These are phyloP conservation scores for Sweltsa coloradensis DNA, from an alignment of 1,140 invertebrate genomes.

Conservation along the genomic window DNA sequence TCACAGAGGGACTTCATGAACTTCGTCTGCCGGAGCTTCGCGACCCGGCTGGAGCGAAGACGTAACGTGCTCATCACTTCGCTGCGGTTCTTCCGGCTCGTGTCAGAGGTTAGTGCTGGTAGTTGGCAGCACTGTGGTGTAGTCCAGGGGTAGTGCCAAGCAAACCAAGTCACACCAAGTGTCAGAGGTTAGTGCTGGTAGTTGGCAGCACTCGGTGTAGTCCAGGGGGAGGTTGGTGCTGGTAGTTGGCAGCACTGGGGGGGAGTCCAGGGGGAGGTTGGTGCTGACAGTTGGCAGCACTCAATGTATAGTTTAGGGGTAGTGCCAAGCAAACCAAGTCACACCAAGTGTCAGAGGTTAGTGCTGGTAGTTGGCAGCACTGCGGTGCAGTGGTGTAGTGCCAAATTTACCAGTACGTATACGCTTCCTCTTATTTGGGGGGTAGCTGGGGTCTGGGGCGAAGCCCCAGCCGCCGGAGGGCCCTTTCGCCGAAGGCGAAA, in stretches of 20 bases:
- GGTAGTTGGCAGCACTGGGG: too few species aligned
- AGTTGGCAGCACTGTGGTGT: too few species aligned
- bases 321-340: neutral
- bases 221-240: slow-evolving; percentile 37
- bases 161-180: slow-evolving; percentile 26
- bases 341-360: slow-evolving; percentile 46
- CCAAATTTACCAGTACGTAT: neutral
- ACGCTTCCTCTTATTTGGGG: too few species aligned
- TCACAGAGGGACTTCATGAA: slow-evolving; percentile 66
- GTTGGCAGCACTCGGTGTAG: too few species aligned
- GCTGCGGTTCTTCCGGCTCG: slow-evolving; percentile 58
- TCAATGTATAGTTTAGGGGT: neutral
- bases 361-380: too few species aligned
- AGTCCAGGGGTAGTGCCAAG: neutral
- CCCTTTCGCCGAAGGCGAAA: too few species aligned
- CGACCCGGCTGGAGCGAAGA: slow-evolving; percentile 56
- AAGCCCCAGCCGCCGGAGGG: too few species aligned
- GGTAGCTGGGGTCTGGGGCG: too few species aligned
- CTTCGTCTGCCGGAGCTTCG: slow-evolving; percentile 65
- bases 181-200: slow-evolving; percentile 41
- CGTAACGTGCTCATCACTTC: slow-evolving; percentile 65
- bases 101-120: slow-evolving; percentile 44
- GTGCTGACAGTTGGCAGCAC: too few species aligned
- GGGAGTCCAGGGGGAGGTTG: slow-evolving; percentile 35
- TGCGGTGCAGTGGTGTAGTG: neutral